Evolutionary conservation across 2,113 vertebrate genomes (phyloP).

Genomic region (Atlantisia rogersi): DNA sequence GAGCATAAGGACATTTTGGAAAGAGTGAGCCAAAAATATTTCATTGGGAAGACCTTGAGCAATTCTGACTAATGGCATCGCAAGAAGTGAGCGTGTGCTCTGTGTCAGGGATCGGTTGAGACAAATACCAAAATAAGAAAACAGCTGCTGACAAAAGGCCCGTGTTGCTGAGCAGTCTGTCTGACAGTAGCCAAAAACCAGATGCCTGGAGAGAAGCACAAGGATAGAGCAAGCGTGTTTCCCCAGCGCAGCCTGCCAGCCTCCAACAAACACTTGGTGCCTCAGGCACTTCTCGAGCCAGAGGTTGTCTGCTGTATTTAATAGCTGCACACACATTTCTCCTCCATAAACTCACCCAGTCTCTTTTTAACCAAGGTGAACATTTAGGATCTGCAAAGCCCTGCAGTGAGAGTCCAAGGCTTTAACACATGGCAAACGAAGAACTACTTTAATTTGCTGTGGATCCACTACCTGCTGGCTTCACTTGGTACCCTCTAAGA

Average conservation of each 20-base stretch:
- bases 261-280: conserved; percentile 22
- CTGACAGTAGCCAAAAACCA: conserved; percentile 9
- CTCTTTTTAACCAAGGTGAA: neutral
- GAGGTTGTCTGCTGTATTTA: conserved; percentile 22
- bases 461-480: neutral
- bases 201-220: neutral
- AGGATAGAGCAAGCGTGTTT: neutral
- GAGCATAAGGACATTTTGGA: neutral
- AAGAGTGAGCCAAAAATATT: neutral
- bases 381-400: neutral
- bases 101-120: neutral
- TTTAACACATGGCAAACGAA: neutral
- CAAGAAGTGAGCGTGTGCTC: neutral
- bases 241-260: neutral
- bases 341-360: neutral
- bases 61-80: neutral
- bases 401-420: neutral
- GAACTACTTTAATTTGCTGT: neutral
- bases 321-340: neutral
- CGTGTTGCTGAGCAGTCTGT: neutral
- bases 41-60: neutral
- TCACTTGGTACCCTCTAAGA: neutral
- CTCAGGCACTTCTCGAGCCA: conserved; percentile 29
- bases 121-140: neutral
- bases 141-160: conserved; percentile 1